Evolutionary conservation across 2,113 vertebrate genomes (phyloP).

Genomic region (Vicugna pacos): DNA sequence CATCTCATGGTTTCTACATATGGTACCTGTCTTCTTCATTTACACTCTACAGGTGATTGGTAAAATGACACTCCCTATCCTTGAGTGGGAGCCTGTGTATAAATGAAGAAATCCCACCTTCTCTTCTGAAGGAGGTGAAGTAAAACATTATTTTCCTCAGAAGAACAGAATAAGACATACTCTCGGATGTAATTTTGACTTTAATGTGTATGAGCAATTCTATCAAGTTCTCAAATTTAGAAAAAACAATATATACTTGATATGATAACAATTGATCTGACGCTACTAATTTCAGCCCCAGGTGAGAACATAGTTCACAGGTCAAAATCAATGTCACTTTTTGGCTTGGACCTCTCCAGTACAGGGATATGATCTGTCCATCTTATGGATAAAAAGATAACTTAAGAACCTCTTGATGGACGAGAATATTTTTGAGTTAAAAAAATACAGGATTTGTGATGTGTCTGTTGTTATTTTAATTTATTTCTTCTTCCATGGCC

Average conservation of each 20-base stretch:
- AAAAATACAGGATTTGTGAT: not conserved
- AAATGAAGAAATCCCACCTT: not conserved
- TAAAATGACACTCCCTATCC: not conserved
- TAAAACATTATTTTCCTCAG: not conserved
- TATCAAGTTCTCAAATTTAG: not conserved
- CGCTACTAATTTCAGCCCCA: not conserved
- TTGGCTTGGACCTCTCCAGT: not conserved
- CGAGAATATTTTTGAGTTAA: not conserved
- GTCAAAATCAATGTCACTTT: not conserved
- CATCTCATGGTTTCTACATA: not conserved
- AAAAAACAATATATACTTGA: not conserved
- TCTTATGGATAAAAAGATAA: not conserved
- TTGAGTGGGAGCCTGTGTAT: not conserved
- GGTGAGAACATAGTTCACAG: not conserved
- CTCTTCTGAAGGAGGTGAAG: not conserved
- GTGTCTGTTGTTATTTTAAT: not conserved
- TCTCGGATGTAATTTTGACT: slow-evolving; percentile 47
- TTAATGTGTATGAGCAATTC: not conserved
- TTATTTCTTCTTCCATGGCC: not conserved
- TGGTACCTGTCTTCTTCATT: not conserved
- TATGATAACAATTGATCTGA: not conserved
- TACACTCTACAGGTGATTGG: not conserved
- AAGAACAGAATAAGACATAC: not conserved
- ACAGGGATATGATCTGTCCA: not conserved
- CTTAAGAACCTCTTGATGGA: not conserved